phyloP scores from a whole-genome alignment of 2,888 invertebrate species.

The Xylocampa areola region DNA sequence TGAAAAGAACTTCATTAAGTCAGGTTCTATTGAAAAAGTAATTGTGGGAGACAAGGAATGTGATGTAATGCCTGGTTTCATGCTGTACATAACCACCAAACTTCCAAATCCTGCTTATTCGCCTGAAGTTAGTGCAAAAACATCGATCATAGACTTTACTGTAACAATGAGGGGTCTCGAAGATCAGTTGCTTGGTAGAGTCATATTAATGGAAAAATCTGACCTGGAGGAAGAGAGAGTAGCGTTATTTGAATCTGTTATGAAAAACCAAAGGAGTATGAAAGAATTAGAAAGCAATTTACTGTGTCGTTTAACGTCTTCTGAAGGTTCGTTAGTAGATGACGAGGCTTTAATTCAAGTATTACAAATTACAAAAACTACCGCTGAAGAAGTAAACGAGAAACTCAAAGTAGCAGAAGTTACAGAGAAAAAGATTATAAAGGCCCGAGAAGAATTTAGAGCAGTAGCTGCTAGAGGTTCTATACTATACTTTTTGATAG shows the following conservation, averaged over 20 bases:
- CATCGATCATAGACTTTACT: conserved; percentile 99
- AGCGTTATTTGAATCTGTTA: conserved; percentile 97
- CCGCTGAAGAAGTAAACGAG: conserved; percentile 98
- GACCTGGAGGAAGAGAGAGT: conserved; percentile 98
- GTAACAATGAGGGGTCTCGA: conserved; percentile 99
- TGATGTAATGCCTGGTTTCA: conserved; percentile 98
- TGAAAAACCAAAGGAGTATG: conserved; percentile 98
- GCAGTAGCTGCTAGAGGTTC: conserved; percentile 98
- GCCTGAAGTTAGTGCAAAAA: conserved; percentile 98
- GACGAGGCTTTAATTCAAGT: conserved; percentile 98
- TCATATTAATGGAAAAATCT: conserved; percentile 98
- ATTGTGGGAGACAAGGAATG: conserved; percentile 98
- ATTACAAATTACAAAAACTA: conserved; percentile 95
- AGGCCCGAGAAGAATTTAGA: conserved; percentile 98
- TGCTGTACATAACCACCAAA: conserved; percentile 98
- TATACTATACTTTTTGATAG: conserved; percentile 98
- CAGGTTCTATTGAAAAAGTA: conserved; percentile 98
- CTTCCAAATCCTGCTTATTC: conserved; percentile 98
- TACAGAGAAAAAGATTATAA: conserved; percentile 97
- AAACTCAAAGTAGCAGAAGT: conserved; percentile 97
- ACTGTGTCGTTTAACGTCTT: conserved; percentile 96
- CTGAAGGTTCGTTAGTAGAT: conserved; percentile 97
- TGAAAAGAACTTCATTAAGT: conserved; percentile 99
- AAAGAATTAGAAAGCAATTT: conserved; percentile 98
- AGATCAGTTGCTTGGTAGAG: conserved; percentile 97